Base-by-base conservation (phyloP, 2,888 invertebrate genomes). In the Cantharis flavilabris region DNA sequence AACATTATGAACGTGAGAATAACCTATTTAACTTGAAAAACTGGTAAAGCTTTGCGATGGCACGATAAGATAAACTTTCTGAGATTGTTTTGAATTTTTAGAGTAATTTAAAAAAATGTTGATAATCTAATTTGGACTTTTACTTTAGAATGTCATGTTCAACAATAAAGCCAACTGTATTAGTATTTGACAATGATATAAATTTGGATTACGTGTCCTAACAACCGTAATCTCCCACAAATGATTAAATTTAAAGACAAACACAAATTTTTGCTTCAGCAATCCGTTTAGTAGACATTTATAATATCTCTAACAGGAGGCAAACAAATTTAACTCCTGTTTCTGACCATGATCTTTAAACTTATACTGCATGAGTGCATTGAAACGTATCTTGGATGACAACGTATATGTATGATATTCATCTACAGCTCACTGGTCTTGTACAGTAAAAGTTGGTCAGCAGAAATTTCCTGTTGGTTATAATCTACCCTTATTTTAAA, bases 171-270 rank as follows among this genome's bases (percentile, higher is more conserved):
- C 49, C 49, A n/a, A 49, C 14, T 70, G 72, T 70, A 76, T 77
- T 74, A 70, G 69, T 74, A 75, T 80, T 76, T 79, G 77, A 76
- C 73, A 80, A 80, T 76, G 84, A 82, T 83, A 86, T 85, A 86
- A 86, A 85, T 85, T 83, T 81, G 82, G 85, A 85, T 85, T 85
- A 84, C 84, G 81, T 82, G 80, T 83, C 82, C 84, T 82, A 84
- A 83, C 82, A 84, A 84, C 84, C 84, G 82, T 86, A 86, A 86
- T 86, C 84, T 85, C 81, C 86, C 85, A 83, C 85, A 49, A 84
- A 84, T 85, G 85, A 85, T 85, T 86, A 85, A 84, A 86, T 84
- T 86, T 84, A 84, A 84, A 85, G 85, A 86, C 85, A 85, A 86
- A 86, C 84, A 84, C 85, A 85, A 84, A 85, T 85, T 85, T 85